phyloP scores from a whole-genome alignment of 2,797 vertebrate genomes.

The Tragopan temminckii region DNA sequence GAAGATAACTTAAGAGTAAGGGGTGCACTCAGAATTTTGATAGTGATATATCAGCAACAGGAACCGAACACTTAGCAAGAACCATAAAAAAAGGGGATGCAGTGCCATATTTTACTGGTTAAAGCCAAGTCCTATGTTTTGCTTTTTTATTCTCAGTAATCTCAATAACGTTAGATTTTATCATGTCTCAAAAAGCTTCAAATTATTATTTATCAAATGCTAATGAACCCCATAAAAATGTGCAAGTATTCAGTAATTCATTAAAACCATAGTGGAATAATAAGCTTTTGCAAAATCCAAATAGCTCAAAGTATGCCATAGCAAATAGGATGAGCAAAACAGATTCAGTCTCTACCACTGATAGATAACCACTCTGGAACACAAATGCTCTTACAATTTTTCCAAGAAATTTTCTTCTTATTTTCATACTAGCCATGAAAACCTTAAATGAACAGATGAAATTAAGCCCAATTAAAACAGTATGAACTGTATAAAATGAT shows the following conservation, averaged over 20 bases:
- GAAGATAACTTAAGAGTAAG: background rate
- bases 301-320: background rate
- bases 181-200: background rate
- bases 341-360: background rate
- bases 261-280: background rate
- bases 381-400: background rate
- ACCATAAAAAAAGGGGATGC: background rate
- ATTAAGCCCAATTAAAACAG: background rate
- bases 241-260: background rate
- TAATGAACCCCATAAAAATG: background rate
- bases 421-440: background rate
- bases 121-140: background rate
- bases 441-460: background rate
- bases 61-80: background rate
- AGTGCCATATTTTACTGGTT: background rate
- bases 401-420: background rate
- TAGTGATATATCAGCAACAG: background rate
- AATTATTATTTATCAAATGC: background rate
- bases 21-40: background rate
- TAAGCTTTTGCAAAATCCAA: background rate
- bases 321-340: background rate
- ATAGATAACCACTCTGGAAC: background rate
- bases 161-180: background rate
- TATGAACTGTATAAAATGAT: background rate
- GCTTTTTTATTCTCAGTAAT: background rate